phyloP scores from a whole-genome alignment of 2,113 vertebrate species.

The Chionodraco myersi region DNA sequence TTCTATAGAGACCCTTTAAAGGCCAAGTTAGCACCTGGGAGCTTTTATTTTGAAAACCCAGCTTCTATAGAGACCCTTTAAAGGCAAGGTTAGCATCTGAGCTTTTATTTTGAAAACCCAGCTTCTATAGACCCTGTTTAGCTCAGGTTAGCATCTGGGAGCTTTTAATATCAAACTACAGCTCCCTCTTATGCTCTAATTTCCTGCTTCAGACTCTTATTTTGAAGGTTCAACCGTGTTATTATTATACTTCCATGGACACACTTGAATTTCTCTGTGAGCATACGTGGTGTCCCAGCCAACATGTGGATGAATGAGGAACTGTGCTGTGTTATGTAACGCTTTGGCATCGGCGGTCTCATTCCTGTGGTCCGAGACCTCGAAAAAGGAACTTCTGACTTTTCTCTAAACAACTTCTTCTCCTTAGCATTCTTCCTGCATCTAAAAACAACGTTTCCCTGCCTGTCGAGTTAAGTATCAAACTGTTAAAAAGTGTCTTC shows the following conservation, averaged over 20 bases:
- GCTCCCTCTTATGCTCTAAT: neutral
- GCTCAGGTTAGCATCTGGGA: neutral
- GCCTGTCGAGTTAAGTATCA: neutral
- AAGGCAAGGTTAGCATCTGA: no score
- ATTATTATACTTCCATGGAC: neutral
- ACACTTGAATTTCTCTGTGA: neutral
- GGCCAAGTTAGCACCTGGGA: no score
- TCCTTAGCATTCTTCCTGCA: constrained; percentile 2
- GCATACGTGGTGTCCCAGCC: neutral
- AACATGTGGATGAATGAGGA: constrained; percentile 46
- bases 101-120: no score
- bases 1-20: no score
- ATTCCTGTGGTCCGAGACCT: constrained; percentile 70
- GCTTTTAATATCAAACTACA: neutral
- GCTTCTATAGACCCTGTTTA: neutral
- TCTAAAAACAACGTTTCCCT: constrained; percentile 23
- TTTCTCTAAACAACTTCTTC: constrained; percentile 26
- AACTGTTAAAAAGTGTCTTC: neutral
- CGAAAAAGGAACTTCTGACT: constrained; percentile 42
- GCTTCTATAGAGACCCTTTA: no score
- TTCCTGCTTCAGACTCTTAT: neutral
- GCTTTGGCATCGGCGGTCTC: constrained; percentile 48
- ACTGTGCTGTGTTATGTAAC: constrained; percentile 59
- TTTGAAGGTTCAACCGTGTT: neutral
- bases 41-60: no score